phyloP scores from a whole-genome alignment of 2,113 vertebrate species.

The Anser cygnoides region DNA sequence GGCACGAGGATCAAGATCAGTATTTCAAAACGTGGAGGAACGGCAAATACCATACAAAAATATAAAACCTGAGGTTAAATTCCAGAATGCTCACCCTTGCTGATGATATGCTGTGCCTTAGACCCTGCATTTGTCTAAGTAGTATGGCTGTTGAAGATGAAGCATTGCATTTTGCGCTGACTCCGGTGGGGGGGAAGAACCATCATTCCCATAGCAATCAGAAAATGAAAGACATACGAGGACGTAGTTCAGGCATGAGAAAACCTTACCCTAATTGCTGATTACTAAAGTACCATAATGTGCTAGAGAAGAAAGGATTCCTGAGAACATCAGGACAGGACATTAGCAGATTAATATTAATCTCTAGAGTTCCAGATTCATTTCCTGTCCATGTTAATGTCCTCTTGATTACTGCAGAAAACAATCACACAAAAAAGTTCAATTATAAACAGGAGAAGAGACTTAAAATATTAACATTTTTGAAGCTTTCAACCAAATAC shows the following conservation, averaged over 20 bases:
- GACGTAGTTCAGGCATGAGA: conserved; percentile 64
- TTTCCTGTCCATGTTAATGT: conserved; percentile 79
- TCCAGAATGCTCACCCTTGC: not conserved
- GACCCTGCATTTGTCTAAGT: not conserved
- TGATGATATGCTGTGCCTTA: not conserved
- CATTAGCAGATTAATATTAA: conserved; percentile 83
- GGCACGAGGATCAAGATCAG: not conserved
- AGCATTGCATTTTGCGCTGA: conserved; percentile 53
- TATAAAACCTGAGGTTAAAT: conserved; percentile 4
- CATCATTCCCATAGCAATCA: conserved; percentile 55
- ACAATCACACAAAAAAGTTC: conserved; percentile 75
- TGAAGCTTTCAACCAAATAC: conserved; percentile 73
- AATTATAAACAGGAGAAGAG: conserved; percentile 74
- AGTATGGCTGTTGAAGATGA: not conserved
- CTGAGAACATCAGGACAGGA: conserved; percentile 73
- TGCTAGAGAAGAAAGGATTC: conserved; percentile 68
- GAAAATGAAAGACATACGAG: conserved; percentile 59
- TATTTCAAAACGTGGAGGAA: not conserved
- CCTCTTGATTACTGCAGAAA: conserved; percentile 77
- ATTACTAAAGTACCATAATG: conserved; percentile 69
- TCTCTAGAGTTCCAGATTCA: conserved; percentile 81
- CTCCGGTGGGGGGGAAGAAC: conserved; percentile 43
- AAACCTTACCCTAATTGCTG: conserved; percentile 70
- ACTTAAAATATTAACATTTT: conserved; percentile 83
- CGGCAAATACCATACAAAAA: not conserved